phyloP scores from a whole-genome alignment of 2,113 vertebrate species.

The Coptodon rendalli region DNA sequence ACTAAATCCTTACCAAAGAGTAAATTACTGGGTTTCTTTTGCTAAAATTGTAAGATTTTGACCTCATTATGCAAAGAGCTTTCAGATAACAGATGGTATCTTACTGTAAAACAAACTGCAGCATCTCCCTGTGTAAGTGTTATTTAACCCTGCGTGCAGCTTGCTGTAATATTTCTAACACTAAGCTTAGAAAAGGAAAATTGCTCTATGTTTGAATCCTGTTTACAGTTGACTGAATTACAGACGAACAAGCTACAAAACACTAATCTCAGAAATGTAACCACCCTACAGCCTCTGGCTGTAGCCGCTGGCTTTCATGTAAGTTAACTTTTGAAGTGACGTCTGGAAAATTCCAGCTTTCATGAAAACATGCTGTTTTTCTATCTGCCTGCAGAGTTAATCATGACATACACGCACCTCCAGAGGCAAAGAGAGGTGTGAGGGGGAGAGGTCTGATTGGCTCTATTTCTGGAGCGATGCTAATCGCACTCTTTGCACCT shows the following conservation, averaged over 20 bases:
- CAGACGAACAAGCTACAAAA: background rate
- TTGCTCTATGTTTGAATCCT: background rate
- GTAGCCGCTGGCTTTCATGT: background rate
- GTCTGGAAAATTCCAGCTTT: background rate
- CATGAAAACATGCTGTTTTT: background rate
- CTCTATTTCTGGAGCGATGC: slow-evolving; percentile 17
- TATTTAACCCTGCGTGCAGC: rapidly evolving
- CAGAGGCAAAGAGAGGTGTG: background rate
- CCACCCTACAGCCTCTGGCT: background rate
- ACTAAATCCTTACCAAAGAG: background rate
- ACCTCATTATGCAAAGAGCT: background rate
- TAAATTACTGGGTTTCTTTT: background rate
- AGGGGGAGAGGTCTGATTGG: background rate
- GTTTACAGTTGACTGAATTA: background rate
- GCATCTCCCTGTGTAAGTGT: background rate
- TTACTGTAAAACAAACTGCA: background rate
- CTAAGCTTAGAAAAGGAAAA: background rate
- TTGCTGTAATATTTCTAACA: background rate
- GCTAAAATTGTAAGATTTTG: background rate
- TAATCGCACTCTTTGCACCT: background rate
- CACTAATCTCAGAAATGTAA: background rate
- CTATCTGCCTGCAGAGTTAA: background rate
- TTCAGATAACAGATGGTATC: background rate
- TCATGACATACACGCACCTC: background rate
- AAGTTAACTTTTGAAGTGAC: background rate